Percentiles rank a stretch among this genome's conserved stretches.
Evolutionary conservation across 2,888 invertebrate genomes (phyloP).

Genomic region (Eulithis prunata): DNA sequence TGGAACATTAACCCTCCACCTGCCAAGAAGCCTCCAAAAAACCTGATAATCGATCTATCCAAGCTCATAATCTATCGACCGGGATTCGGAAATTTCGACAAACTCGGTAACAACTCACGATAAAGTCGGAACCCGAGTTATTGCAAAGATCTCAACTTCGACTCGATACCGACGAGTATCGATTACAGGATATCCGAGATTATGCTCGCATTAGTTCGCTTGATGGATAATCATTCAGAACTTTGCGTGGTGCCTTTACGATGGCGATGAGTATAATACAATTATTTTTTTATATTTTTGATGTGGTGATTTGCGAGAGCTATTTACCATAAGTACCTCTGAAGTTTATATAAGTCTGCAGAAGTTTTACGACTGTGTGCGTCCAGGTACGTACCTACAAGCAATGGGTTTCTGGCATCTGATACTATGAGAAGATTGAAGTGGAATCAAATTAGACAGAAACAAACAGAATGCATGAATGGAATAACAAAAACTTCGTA

Average conservation of each 20-base stretch:
- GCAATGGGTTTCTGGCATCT: too few species aligned
- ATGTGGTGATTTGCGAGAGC: too few species aligned
- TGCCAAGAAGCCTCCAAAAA: constrained; percentile 23
- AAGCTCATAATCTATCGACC: constrained; percentile 38
- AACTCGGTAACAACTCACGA: constrained; percentile 59
- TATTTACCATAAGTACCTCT: too few species aligned
- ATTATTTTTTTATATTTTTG: constrained; percentile 6
- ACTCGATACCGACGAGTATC: constrained; percentile 35
- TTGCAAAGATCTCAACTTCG: constrained; percentile 50
- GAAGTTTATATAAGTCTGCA: too few species aligned
- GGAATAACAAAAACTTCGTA: neutral
- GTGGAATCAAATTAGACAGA: too few species aligned
- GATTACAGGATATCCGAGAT: constrained; percentile 44
- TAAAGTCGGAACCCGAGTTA: constrained; percentile 56
- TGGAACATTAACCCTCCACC: constrained; percentile 28
- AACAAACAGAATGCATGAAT: too few species aligned
- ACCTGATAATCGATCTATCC: constrained; percentile 31
- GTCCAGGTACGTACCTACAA: too few species aligned
- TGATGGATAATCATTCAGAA: constrained; percentile 40
- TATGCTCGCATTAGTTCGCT: constrained; percentile 42
- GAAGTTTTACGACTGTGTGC: too few species aligned
- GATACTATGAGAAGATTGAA: too few species aligned
- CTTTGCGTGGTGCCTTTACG: constrained; percentile 34
- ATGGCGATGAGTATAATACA: constrained; percentile 38
- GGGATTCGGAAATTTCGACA: constrained; percentile 45